These are phyloP conservation scores for Thera obeliscata DNA, from an alignment of 2,888 invertebrate species.

Conservation along the genomic window DNA sequence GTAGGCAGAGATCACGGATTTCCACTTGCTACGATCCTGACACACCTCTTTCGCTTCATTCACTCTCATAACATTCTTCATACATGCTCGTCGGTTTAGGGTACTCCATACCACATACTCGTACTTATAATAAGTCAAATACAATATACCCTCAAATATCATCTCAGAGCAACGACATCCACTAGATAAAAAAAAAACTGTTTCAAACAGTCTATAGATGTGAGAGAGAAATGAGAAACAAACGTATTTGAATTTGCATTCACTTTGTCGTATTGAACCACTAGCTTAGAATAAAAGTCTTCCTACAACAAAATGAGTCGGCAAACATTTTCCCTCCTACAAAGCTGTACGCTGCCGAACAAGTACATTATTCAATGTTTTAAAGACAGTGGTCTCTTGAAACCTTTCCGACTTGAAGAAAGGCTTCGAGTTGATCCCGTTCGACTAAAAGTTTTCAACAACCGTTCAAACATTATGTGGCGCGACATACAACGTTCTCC, in stretches of 20 bases:
- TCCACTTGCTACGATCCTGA: too few relatives aligned
- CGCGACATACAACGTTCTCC: conserved; percentile 75
- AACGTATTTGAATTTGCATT: conserved; percentile 13
- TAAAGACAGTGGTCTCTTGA: conserved; percentile 66
- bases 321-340: conserved; percentile 44
- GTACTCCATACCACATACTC: too few relatives aligned
- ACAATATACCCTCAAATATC: too few relatives aligned
- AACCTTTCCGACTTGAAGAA: conserved; percentile 61
- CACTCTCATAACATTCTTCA: too few relatives aligned
- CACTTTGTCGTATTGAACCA: conserved; percentile 16
- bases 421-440: conserved; percentile 65
- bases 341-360: conserved; percentile 54
- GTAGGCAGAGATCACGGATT: too few relatives aligned
- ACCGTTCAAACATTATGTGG: conserved; percentile 81
- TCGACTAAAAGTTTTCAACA: conserved; percentile 81
- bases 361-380: conserved; percentile 70
- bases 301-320: conserved; percentile 23
- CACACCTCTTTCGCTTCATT: too few relatives aligned
- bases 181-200: too few relatives aligned
- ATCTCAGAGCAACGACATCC: too few relatives aligned
- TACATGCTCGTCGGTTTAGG: too few relatives aligned
- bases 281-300: conserved; percentile 21
- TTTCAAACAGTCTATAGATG: too few relatives aligned
- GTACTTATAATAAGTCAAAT: too few relatives aligned
- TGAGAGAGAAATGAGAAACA: conserved; percentile 2